These are phyloP conservation scores for Schlechtendalia chinensis DNA, from an alignment of 1,140 invertebrate genomes.

Conservation along the genomic window DNA sequence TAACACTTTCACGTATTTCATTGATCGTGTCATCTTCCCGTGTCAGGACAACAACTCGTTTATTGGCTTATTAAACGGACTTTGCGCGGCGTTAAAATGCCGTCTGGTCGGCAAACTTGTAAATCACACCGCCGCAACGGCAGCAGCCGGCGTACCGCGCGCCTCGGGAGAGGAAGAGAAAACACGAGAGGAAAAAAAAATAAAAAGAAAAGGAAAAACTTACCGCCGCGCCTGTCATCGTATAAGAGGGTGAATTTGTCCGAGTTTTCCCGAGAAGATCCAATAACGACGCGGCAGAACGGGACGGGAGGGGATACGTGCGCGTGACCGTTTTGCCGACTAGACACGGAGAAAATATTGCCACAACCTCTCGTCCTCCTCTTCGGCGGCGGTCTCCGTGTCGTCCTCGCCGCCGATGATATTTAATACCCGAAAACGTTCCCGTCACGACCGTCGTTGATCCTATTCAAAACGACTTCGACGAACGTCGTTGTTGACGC, in stretches of 20 bases:
- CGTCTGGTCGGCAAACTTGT: conserved; percentile 46
- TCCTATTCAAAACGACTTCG: conserved; percentile 20
- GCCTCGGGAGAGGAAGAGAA: too few species aligned
- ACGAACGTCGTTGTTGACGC: conserved; percentile 1
- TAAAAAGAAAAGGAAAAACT: not conserved
- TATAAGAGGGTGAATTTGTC: conserved; percentile 45
- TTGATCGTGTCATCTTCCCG: conserved; percentile 44
- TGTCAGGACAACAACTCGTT: conserved; percentile 46
- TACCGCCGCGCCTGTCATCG: conserved; percentile 9
- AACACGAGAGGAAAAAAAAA: not conserved
- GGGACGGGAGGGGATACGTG: not conserved
- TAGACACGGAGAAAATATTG: conserved; percentile 42
- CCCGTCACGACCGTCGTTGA: not conserved
- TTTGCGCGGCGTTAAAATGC: conserved; percentile 40
- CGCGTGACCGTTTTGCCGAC: conserved; percentile 48
- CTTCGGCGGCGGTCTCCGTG: not conserved
- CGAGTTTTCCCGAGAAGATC: conserved; percentile 37
- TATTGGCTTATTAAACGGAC: conserved; percentile 50
- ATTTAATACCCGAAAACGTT: conserved; percentile 41
- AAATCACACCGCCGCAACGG: conserved; percentile 27
- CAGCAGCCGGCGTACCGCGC: not conserved
- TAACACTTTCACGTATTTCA: conserved; percentile 49
- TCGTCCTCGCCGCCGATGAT: too few species aligned
- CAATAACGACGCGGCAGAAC: not conserved
- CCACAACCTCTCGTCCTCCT: not conserved